phyloP scores from a whole-genome alignment of 2,888 invertebrate genomes.

The Synergus japonicus region DNA sequence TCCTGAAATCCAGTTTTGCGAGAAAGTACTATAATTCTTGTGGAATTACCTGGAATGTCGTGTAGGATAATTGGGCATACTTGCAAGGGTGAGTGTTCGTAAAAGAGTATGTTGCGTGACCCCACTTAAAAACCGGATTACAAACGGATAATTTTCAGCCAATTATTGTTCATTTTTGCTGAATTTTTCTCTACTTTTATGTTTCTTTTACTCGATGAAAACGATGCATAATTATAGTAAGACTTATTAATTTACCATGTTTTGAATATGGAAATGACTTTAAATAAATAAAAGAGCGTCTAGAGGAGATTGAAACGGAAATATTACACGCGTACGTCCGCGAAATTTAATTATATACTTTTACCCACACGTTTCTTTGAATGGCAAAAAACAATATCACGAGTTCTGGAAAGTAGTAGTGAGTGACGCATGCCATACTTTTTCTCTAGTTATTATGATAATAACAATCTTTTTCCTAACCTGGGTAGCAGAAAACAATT shows the following conservation, averaged over 20 bases:
- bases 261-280: background rate
- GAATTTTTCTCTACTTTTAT: background rate
- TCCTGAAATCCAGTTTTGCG: background rate
- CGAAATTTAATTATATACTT: no score
- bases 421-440: no score
- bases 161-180: conserved; percentile 6
- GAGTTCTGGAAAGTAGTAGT: no score
- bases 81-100: background rate
- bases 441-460: background rate
- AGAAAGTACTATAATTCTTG: background rate
- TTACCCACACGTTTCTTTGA: no score
- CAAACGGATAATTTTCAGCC: background rate
- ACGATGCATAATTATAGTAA: background rate
- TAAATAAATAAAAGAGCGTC: background rate
- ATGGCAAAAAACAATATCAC: no score
- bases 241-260: background rate
- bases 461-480: background rate
- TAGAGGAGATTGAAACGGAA: background rate
- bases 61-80: background rate
- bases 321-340: background rate
- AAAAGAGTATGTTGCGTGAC: conserved; percentile 2
- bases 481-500: background rate
- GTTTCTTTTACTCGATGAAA: background rate
- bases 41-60: background rate
- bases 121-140: background rate